A percentile compares a stretch with the other conserved stretches of the same genome.
phyloP scores from a whole-genome alignment of 2,113 vertebrate genomes.

The Cephalophus harveyi region DNA sequence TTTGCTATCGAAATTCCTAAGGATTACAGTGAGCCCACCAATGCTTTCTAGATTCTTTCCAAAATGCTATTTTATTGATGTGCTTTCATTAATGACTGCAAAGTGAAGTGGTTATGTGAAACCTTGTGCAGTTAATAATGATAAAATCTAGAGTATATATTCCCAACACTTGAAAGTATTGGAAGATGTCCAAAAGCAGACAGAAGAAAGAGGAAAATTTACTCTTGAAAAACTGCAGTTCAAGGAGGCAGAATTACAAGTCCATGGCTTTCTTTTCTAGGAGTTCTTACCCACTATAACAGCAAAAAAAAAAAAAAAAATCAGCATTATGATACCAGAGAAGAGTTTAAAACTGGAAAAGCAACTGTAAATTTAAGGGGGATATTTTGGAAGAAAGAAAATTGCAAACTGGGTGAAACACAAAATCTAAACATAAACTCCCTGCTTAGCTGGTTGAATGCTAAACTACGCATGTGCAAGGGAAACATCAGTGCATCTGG shows the following conservation, averaged over 20 bases:
- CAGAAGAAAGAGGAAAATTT: neutral
- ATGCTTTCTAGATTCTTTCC: neutral
- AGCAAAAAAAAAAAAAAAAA: neutral
- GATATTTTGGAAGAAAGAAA: neutral
- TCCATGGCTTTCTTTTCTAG: neutral
- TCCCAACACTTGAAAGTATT: neutral
- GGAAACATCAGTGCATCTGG: neutral
- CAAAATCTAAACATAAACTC: neutral
- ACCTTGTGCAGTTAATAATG: neutral
- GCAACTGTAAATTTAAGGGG: neutral
- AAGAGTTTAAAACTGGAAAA: neutral
- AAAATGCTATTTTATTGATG: neutral
- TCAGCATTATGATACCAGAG: neutral
- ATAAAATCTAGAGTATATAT: constrained; percentile 1
- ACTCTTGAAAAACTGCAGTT: neutral
- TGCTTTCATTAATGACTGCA: neutral
- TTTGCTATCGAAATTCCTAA: neutral
- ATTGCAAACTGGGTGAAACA: neutral
- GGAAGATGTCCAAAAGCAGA: neutral
- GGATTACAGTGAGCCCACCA: neutral
- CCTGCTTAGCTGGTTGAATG: neutral
- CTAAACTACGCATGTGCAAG: neutral
- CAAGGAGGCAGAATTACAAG: neutral
- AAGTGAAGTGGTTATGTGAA: constrained; percentile 10
- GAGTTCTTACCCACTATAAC: neutral